These are phyloP conservation scores for Metaphire vulgaris DNA, from an alignment of 1,140 invertebrate genomes.

Conservation along the genomic window DNA sequence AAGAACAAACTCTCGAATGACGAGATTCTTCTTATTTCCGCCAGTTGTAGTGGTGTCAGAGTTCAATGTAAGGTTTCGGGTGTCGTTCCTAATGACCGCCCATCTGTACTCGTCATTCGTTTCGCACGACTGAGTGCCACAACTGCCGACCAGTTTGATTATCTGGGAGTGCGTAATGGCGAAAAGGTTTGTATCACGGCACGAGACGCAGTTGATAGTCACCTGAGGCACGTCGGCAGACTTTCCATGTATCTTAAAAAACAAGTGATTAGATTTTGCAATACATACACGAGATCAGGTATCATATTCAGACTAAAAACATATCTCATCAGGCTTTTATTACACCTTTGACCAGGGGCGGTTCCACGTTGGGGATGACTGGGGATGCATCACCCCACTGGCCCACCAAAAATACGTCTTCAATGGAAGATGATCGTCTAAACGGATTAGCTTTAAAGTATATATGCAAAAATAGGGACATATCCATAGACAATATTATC, in stretches of 20 bases:
- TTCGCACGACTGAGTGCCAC: conserved; percentile 32
- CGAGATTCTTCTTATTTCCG: background rate
- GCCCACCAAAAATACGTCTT: no score
- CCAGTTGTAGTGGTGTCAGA: conserved; percentile 27
- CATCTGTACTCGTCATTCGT: conserved; percentile 32
- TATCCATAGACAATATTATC: no score
- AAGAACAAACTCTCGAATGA: background rate
- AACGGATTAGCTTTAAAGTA: no score
- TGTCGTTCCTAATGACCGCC: conserved; percentile 30
- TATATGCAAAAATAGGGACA: no score
- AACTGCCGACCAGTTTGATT: conserved; percentile 34
- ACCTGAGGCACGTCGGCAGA: conserved; percentile 32
- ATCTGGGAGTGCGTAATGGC: conserved; percentile 33
- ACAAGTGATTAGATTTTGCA: background rate
- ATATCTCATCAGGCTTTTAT: no score
- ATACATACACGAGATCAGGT: background rate
- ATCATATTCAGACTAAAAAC: no score
- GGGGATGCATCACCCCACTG: no score
- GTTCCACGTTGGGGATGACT: no score
- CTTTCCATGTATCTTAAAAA: conserved; percentile 34
- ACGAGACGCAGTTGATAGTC: conserved; percentile 37
- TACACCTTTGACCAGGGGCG: no score
- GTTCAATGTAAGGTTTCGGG: background rate
- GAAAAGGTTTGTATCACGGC: conserved; percentile 30
- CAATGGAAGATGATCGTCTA: no score